These are phyloP conservation scores for Drosophila anomelani DNA, from an alignment of 2,888 invertebrate genomes.

Conservation along the genomic window DNA sequence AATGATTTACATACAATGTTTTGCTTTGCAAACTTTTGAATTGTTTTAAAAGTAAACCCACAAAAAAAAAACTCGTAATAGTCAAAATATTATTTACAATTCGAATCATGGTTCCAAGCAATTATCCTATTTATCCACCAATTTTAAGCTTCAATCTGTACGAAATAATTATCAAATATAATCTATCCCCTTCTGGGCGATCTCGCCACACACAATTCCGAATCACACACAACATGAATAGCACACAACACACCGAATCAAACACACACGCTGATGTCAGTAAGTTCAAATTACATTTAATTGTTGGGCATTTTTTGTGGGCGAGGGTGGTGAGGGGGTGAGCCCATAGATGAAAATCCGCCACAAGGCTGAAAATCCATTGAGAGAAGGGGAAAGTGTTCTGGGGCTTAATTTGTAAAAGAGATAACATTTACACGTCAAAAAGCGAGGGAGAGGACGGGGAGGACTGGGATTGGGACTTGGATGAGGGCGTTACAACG, in stretches of 20 bases:
- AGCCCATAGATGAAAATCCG: slow-evolving; percentile 36
- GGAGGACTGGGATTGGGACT: not conserved
- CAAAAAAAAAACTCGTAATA: not conserved
- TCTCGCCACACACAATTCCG: slow-evolving; percentile 34
- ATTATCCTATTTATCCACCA: slow-evolving; percentile 25
- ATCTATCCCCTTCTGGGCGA: slow-evolving; percentile 36
- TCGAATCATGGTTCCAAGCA: slow-evolving; percentile 9
- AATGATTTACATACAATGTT: not conserved
- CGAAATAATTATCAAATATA: slow-evolving; percentile 35
- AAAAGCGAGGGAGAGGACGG: slow-evolving; percentile 40
- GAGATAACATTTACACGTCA: slow-evolving; percentile 79
- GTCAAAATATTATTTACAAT: slow-evolving; percentile 13
- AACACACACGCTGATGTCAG: slow-evolving; percentile 45
- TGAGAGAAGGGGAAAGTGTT: slow-evolving; percentile 7
- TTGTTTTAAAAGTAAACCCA: not conserved
- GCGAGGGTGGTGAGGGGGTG: slow-evolving; percentile 5
- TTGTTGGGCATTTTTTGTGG: slow-evolving; percentile 65
- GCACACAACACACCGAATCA: not conserved
- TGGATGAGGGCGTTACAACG: slow-evolving; percentile 33
- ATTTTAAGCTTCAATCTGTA: slow-evolving; percentile 33
- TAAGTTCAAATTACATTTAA: slow-evolving; percentile 73
- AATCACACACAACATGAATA: slow-evolving; percentile 13
- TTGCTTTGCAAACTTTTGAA: not conserved
- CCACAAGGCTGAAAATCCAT: slow-evolving; percentile 46
- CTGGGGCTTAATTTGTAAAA: slow-evolving; percentile 71